phyloP scores from a whole-genome alignment of 1,140 invertebrate genomes.

The Drosophila eugracilis region DNA sequence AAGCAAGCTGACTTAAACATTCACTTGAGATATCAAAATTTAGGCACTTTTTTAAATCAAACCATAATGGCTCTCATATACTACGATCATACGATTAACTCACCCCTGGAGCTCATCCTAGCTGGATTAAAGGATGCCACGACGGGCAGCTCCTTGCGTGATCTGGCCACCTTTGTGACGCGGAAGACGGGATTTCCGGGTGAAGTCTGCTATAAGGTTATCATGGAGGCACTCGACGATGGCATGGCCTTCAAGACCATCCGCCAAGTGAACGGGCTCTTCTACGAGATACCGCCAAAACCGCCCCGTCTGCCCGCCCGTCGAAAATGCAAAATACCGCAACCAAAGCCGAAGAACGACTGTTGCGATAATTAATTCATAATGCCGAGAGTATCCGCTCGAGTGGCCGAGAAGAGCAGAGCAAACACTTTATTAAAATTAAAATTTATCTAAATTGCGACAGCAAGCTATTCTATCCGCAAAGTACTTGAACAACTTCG shows the following conservation, averaged over 20 bases:
- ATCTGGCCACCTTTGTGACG: conserved; percentile 22
- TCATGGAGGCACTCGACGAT: conserved; percentile 22
- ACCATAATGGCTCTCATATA: conserved; percentile 24
- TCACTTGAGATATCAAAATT: conserved; percentile 23
- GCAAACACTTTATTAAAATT: conserved; percentile 82
- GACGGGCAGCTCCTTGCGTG: not conserved
- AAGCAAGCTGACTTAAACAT: too few species aligned
- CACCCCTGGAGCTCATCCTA: conserved; percentile 24
- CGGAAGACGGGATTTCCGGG: conserved; percentile 29
- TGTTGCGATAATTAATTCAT: conserved; percentile 74
- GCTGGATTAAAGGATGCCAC: conserved; percentile 10
- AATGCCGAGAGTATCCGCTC: conserved; percentile 58
- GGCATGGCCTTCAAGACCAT: conserved; percentile 27
- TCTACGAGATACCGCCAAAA: conserved; percentile 15
- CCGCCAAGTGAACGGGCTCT: conserved; percentile 19
- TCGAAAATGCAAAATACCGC: conserved; percentile 15
- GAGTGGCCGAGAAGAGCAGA: conserved; percentile 64
- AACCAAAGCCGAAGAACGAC: conserved; percentile 20
- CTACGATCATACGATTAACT: conserved; percentile 42
- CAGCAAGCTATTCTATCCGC: conserved; percentile 74
- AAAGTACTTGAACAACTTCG: conserved; percentile 67
- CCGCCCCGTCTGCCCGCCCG: not conserved
- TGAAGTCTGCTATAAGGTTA: conserved; percentile 43
- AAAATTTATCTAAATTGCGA: conserved; percentile 80
- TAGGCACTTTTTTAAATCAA: not conserved